phyloP scores from a whole-genome alignment of 2,888 invertebrate genomes.

The Melolontha melolontha region DNA sequence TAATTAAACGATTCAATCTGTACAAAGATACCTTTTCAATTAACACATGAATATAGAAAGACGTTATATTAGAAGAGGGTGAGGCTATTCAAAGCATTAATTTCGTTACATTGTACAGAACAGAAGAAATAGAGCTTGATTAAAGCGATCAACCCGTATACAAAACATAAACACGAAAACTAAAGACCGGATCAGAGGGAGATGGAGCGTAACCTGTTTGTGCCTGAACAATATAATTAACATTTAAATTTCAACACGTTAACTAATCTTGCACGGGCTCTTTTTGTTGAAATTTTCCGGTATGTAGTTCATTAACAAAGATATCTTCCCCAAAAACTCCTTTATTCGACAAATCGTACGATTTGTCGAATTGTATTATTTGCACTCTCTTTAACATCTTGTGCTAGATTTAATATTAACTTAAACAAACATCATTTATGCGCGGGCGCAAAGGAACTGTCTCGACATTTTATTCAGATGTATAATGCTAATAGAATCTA shows the following conservation, averaged over 20 bases:
- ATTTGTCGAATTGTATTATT: too few species aligned
- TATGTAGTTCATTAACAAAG: not conserved
- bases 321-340: not conserved
- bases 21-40: too few species aligned
- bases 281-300: not conserved
- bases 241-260: slow-evolving; percentile 31
- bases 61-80: not conserved
- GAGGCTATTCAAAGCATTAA: slow-evolving; percentile 1
- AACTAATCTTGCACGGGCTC: slow-evolving; percentile 6
- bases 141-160: slow-evolving; percentile 19
- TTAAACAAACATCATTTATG: too few species aligned
- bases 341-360: too few species aligned
- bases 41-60: too few species aligned
- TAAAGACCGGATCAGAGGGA: not conserved
- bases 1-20: too few species aligned
- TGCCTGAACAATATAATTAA: slow-evolving; percentile 28
- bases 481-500: not conserved
- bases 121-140: slow-evolving; percentile 21
- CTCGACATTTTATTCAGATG: too few species aligned
- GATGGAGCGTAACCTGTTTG: not conserved
- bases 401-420: too few species aligned
- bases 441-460: too few species aligned
- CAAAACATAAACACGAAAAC: slow-evolving; percentile 13
- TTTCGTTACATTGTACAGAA: not conserved
- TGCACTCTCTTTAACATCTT: too few species aligned